Base-by-base conservation (phyloP, 2,797 vertebrate species). In the Leptoclinus maculatus region DNA sequence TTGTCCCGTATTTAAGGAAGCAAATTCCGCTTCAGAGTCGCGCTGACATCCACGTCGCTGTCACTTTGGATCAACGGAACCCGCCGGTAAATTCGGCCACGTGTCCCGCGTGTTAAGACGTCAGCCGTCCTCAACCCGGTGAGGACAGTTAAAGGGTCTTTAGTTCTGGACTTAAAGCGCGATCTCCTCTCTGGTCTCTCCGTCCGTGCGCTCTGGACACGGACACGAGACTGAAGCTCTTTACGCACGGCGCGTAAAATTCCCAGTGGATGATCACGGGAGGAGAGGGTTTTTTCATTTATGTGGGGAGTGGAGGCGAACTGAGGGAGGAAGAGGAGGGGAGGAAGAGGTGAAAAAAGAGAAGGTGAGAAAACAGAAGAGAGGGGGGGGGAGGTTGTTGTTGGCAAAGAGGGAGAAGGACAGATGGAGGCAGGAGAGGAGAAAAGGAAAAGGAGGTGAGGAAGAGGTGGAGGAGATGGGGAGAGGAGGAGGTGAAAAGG, bases 241-340 rank as follows among this genome's bases (percentile, higher is more conserved):
- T 90, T 88, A 88, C 83, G 89, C 85, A 71, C 82, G 2, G 83
- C 79, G 86, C 84, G 80, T 84, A 70, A 75, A 78, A 1, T 75
- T n/a, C 27, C 11, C 14, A 79, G 64, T 32, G 57, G 32, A 56
- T 74, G 32, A 41, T 29, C 19, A 25, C 4, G 39, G 14, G 39
- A 13, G 41, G 16, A 16, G 16, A 43, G 16, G 41, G 16, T 14
- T 2, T 13, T 13, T 14, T 41, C 39, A 12, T 38, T 11, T 38
- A 38, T 38, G 38, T 12, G 38, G 11, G 10, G 38, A 9, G 38
- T 11, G 38, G 41, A 41, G 39, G 39, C 12, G 39, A 39, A 39
- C 12, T 13, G 39, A 39, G 38, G 38, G 38, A 39, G 39, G 12
- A 14, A 41, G 39, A 41, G 39, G 39, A 41, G 39, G 39, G 4